Percentiles rank a stretch among this genome's conserved stretches.
phyloP scores from a whole-genome alignment of 2,113 vertebrate species.

The Eptatretus burgeri region DNA sequence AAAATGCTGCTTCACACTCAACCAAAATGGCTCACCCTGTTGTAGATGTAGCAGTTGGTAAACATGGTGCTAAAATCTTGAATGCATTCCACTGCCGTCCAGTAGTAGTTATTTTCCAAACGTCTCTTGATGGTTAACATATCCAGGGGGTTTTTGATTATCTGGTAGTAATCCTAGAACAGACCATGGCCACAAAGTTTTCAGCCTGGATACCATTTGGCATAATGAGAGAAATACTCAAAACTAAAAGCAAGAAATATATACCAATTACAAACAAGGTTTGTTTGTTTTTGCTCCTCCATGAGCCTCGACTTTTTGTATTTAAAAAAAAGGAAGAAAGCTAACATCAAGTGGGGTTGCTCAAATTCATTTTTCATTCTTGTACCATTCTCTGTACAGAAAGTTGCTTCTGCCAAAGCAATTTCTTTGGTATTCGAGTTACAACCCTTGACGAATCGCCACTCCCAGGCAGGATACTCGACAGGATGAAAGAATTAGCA shows the following conservation, averaged over 20 bases:
- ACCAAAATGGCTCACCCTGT: slow-evolving; percentile 23
- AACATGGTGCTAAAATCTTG: slow-evolving; percentile 64
- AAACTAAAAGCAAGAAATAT: background rate
- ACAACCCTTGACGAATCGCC: too few species aligned
- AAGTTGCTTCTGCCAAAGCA: too few species aligned
- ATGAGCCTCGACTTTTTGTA: background rate
- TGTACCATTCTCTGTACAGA: too few species aligned
- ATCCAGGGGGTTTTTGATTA: slow-evolving; percentile 69
- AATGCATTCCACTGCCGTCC: slow-evolving; percentile 37
- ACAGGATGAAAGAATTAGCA: too few species aligned
- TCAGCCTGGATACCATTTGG: too few species aligned
- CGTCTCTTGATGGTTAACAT: slow-evolving; percentile 50
- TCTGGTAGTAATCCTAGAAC: slow-evolving; percentile 57
- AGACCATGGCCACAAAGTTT: too few species aligned
- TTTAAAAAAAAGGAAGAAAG: background rate
- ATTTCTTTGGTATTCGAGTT: too few species aligned
- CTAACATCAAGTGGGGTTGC: background rate
- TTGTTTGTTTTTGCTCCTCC: background rate
- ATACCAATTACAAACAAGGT: background rate
- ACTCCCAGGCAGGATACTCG: too few species aligned
- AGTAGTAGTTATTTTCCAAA: slow-evolving; percentile 55
- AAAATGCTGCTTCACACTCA: slow-evolving; percentile 8
- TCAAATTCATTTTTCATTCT: background rate
- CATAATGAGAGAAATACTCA: background rate
- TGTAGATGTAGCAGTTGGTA: slow-evolving; percentile 62